Conservation (phyloP, 2,888 invertebrate species). For the Thysanoteuthis rhombus region DNA sequence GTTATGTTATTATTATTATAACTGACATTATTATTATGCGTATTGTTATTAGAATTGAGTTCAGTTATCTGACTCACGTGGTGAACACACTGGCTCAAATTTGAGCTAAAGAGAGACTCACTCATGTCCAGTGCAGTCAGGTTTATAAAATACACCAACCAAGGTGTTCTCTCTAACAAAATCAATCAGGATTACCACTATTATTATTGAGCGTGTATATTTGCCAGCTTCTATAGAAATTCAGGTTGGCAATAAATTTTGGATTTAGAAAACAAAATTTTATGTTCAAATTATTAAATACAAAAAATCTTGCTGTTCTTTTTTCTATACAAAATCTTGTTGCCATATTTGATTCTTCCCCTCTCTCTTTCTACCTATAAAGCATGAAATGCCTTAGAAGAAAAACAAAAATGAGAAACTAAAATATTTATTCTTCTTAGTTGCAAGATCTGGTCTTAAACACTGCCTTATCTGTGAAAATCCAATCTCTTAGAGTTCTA, state of each 20-base stretch:
- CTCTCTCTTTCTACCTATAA: neutral
- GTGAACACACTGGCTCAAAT: neutral
- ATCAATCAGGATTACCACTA: neutral
- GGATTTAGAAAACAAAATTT: neutral
- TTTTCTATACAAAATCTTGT: neutral
- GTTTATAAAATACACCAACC: neutral
- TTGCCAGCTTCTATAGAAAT: neutral
- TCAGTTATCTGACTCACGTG: neutral
- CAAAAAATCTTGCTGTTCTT: neutral
- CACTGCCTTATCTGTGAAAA: neutral
- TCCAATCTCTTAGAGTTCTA: neutral
- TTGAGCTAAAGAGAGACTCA: neutral
- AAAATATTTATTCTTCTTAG: neutral
- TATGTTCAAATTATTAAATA: neutral
- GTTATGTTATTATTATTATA: neutral
- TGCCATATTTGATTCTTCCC: neutral
- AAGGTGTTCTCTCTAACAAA: neutral
- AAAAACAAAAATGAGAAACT: neutral
- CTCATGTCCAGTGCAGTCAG: neutral
- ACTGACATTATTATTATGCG: neutral
- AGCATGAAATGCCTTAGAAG: neutral
- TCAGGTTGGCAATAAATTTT: neutral
- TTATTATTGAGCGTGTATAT: neutral
- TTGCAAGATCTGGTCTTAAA: neutral
- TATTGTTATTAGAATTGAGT: neutral